Base-by-base conservation (phyloP, 92 coral and sea anemone genomes). In the Parazoanthus atlanticus region DNA sequence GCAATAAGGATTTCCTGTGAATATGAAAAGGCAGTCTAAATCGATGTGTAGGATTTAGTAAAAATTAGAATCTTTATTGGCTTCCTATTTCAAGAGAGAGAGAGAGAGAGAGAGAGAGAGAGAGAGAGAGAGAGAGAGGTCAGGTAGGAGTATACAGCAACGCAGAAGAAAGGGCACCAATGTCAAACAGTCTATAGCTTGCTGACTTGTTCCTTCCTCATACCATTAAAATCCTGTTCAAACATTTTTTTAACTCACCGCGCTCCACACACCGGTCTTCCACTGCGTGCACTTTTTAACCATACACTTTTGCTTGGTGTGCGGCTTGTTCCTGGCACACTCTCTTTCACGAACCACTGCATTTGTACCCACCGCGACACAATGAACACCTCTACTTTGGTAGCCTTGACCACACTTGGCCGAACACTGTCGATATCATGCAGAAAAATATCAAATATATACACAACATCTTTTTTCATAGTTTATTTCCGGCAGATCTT, bases 201-300 rank as follows among this genome's bases (percentile, higher is more conserved):
- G 56, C 52, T 46, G 6, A 8, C 52, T 46, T 70, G 15, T 70
- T 70, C 32, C 34, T 26, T 8, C 75, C 75, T 8, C 16, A 0
- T 34, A 34, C 5, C 54, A 76, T 16, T 25, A 76, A 32, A 16
- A 40, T 12, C 21, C 28, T 34, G 2, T 76, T 12, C 10, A 38
- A 26, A 17, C 10, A 19, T 40, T n/a, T 79, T 29, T 54, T 10
- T 8, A 84, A 70, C 78, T 84, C 70, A 84, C 87, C 87, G 43
- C 33, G 54, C 87, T 84, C 87, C 87, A 84, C 25, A 84, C 78
- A 38, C 87, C 87, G 21, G 77, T 84, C 36, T 84, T 84, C 87
- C 87, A 84, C 46, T 72, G 87, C 38, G 87, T 84, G 41, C 87
- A 84, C 87, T 84, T 84, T 46, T 52, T 84, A 84, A 67, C 41